Base-by-base conservation (phyloP, 2,888 invertebrate species). In the Aphelenchoides bicaudatus region DNA sequence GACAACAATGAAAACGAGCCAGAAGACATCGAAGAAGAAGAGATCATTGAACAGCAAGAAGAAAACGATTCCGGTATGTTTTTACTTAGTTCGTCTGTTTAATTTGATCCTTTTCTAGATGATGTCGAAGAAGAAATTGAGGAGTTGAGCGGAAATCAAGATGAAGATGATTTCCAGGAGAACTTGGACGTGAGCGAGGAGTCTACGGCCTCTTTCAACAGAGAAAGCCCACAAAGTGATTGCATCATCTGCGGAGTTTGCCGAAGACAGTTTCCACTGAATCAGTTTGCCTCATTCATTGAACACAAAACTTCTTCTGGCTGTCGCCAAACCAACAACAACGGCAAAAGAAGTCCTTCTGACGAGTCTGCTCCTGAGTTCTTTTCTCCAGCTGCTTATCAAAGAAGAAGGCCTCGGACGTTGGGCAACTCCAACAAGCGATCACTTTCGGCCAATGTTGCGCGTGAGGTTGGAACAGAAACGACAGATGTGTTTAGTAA, bases 221-320 rank as follows among this genome's bases (percentile, higher is more conserved):
- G 21, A 48, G 39, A 65, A 21, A 19, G n/a, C 38, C 30, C 39
- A 27, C 19, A 30, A 21, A 43, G 59, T 27, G 68, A 68, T 50
- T 27, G 56, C 29, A 68, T 77, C 43, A 68, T 77, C n/a, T 77
- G 77, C 50, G 74, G 74, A 30, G 71, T 72, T 39, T 77, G 77
- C 53, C 68, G 70, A 25, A 56, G 59, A 4, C 63, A 68, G 51
- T 77, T 77, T 59, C 63, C 67, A 13, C 58, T 78, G 29, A 39
- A 61, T 39, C 62, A 66, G 31, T 78, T 77, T 58, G 62, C 64
- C 23, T 52, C 59, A 21, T 77, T 74, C 65, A 68, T 77, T 37
- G 74, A 77, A 59, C 77, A 77, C 67, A 77, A 77, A 61, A 76
- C 78, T 39, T n/a, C 55, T 6, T 37, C 48, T 16, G 60, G 62